Conservation (phyloP, 2,888 invertebrate genomes). For the Liopterus haemorrhoidalis region DNA sequence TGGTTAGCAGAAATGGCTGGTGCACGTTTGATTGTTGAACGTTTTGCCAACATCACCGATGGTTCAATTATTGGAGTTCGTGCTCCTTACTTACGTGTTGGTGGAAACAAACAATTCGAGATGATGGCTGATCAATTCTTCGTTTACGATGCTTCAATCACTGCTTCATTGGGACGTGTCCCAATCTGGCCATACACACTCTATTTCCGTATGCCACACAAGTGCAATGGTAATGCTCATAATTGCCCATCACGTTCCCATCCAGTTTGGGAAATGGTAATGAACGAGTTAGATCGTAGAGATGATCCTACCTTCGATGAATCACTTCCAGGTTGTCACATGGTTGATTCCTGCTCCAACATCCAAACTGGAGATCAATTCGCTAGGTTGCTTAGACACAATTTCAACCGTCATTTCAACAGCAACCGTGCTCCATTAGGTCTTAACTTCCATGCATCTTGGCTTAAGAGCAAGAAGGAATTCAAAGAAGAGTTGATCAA, state of each 20-base stretch:
- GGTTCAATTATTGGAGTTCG: constrained; percentile 84
- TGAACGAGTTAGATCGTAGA: constrained; percentile 89
- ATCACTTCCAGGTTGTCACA: constrained; percentile 88
- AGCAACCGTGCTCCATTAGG: constrained; percentile 90
- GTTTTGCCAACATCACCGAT: constrained; percentile 88
- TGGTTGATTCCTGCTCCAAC: constrained; percentile 91
- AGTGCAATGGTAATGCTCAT: constrained; percentile 89
- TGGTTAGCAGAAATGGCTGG: constrained; percentile 96
- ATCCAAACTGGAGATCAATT: constrained; percentile 88
- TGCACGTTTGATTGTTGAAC: constrained; percentile 75
- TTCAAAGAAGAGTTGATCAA: constrained; percentile 85
- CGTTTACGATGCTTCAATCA: constrained; percentile 91
- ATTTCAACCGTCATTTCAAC: constrained; percentile 89
- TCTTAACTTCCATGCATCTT: constrained; percentile 90
- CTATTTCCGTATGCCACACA: constrained; percentile 94
- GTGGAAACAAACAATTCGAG: constrained; percentile 91
- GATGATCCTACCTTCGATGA: constrained; percentile 93
- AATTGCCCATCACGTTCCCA: constrained; percentile 88
- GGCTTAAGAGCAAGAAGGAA: constrained; percentile 91
- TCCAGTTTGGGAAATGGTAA: constrained; percentile 94
- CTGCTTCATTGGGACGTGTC: constrained; percentile 79
- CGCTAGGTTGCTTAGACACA: constrained; percentile 81
- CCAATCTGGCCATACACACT: constrained; percentile 97
- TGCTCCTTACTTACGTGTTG: constrained; percentile 83
- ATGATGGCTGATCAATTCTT: constrained; percentile 97